Base-by-base conservation (phyloP, 2,797 vertebrate genomes). In the Pseudochromis fuscus region DNA sequence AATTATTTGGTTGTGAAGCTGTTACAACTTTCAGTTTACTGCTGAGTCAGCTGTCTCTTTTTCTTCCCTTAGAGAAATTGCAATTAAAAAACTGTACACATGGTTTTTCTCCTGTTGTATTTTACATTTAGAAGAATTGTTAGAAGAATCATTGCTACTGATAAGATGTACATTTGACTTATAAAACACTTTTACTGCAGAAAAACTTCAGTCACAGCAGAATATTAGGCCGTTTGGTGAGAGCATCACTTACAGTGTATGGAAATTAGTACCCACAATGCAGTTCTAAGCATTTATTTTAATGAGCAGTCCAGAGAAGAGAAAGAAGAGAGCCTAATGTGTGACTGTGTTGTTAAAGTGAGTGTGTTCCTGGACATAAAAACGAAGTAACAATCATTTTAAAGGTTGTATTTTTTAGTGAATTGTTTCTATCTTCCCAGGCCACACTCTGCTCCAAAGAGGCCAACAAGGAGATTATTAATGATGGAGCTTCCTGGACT, bases 401-500 rank as follows among this genome's bases (percentile, higher is more conserved):
- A 19, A 0, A 21, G 16, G 2, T 7, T 23, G 57, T 7, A 2
- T 5, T n/a, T 21, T 3, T 25, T 21, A n/a, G n/a, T 37, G 44
- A 1, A 11, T 37, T 45, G 1, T 10, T 44, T 2, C 48, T 12
- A n/a, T 15, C 40, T 4, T 33, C 40, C 19, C 88, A 99, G 98
- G 97, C 97, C 85, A 96, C 98, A 90, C 95, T 95, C 67, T 98
- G 96, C 88, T 96, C 97, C 64, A 98, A 99, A 95, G 98, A 99
- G 92, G 93, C 95, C 71, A 98, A 97, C 94, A 99, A 97, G 93
- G 98, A 99, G 85, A 98, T 97, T 92, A 96, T 99, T 77, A 99
- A 99, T 27, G 98, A 99, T 15, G 98, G 98, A 5, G 97, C 97
- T 46, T 98, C 97, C 64, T 99, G 98, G 98, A 99, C 98, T 90